Base-by-base conservation (phyloP, 2,888 invertebrate genomes). In the Seira ritae region DNA sequence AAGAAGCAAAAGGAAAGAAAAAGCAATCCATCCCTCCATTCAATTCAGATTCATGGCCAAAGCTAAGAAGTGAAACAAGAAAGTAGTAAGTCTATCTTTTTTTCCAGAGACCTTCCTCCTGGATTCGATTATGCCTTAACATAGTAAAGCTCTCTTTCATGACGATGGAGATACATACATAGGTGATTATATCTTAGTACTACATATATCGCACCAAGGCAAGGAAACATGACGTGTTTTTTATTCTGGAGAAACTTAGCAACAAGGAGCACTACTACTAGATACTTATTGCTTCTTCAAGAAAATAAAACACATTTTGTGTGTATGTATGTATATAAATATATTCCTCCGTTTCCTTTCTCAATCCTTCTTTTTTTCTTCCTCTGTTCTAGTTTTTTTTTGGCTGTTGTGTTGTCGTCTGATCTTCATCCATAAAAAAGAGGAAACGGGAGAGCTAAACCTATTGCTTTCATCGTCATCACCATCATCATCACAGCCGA, bases 21-120 rank as follows among this genome's bases (percentile, higher is more conserved):
- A 55, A 62, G 62, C 62, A 55, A 62, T 8, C 62, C 62, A 62
- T 20, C 20, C 62, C 31, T 31, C 31, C 31, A 31, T 31, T 31
- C 31, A 31, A 62, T 62, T 62, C 62, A 62, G 62, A 62, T 62
- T 62, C 62, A 62, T 62, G 62, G 62, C 62, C 62, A 62, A 62
- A n/a, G 17, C 50, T 50, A 12, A 62, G 22, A 12, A 62, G 20
- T 22, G 20, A 62, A 62, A 22, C 55, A 55, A 55, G 55, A 55
- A 55, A 55, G 17, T 55, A 31, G 31, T 31, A 31, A 31, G 31
- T 31, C 31, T 31, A 31, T 31, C 31, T 17, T 55, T 55, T 55
- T 55, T 55, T 55, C 55, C 55, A 55, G 17, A 55, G 31, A 31
- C 55, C 55, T 55, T 55, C 17, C 55, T 17, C 55, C 55, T 55